Base-by-base conservation (phyloP, 2,797 vertebrate species). In the Chelmon rostratus region DNA sequence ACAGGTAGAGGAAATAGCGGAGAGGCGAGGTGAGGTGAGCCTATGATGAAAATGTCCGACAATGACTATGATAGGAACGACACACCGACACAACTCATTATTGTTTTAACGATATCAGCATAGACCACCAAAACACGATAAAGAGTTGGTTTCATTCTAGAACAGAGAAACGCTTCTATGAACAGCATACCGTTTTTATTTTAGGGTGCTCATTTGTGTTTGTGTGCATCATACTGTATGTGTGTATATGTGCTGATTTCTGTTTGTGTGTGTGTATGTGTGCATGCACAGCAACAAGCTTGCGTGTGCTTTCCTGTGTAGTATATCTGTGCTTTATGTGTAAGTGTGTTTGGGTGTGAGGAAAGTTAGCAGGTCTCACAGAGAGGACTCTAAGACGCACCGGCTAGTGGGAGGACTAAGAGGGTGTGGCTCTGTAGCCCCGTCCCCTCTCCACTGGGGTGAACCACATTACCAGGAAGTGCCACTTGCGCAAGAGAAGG, bases 1-100 rank as follows among this genome's bases (percentile, higher is more conserved):
- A 75, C 75, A 72, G 68, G 75, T 67, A 70, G 77, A 72, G 83
- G 66, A 82, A 80, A 73, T 0, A 64, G 73, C 6, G 76, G 82
- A 52, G 44, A 13, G 49, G 35, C 47, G 6, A 31, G n/a, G 53
- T 53, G 50, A 83, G 62, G 63, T 37, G 53, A 82, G 63, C 75
- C 64, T 56, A 73, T 76, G 71, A 64, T 78, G 61, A 68, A 82
- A 46, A 87, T 56, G 68, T 72, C 37, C 4, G 56, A 80, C 66
- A 37, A 57, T 76, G 81, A 88, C 80, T 74, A 78, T 46, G 73
- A 69, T 9, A 53, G 82, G 85, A 86, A 88, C 68, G 80, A 78
- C 68, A 88, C 86, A 79, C 75, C 64, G 66, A 90, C 88, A 86
- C 87, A 87, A 79, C 73, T 89, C 79, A 68, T 86, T 74, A 35